Conservation (phyloP, 1,140 invertebrate species). For the Ruditapes philippinarum region DNA sequence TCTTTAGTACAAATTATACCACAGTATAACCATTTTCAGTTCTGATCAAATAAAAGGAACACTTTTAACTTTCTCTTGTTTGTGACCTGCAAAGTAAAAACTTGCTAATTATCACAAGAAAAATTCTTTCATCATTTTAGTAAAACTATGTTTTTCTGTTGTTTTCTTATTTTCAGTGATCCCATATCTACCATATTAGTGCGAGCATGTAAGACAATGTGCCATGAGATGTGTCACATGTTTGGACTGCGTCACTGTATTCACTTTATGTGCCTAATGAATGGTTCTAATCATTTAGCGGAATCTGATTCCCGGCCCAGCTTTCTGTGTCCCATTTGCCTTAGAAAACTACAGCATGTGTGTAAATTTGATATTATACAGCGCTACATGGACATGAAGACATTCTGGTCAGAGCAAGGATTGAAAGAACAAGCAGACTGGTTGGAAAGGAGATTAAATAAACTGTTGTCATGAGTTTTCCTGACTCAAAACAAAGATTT, state of each 20-base stretch:
- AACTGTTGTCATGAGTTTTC: neutral
- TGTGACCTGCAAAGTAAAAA: no score
- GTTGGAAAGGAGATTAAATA: conserved; percentile 65
- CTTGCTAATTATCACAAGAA: no score
- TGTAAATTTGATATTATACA: conserved; percentile 74
- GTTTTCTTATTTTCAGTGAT: conserved; percentile 31
- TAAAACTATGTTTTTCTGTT: no score
- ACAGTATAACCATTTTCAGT: no score
- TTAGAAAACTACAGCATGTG: conserved; percentile 75
- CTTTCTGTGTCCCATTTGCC: conserved; percentile 79
- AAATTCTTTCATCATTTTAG: no score
- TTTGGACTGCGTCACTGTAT: conserved; percentile 79
- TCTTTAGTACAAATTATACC: no score
- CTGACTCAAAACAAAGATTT: no score
- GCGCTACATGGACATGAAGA: conserved; percentile 72
- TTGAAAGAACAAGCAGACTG: conserved; percentile 58
- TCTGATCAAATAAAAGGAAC: no score
- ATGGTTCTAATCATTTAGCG: conserved; percentile 75
- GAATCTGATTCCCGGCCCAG: conserved; percentile 71
- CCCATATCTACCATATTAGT: conserved; percentile 25
- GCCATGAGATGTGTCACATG: conserved; percentile 80
- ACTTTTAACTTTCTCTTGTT: no score
- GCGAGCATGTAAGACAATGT: conserved; percentile 75
- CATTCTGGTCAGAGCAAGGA: conserved; percentile 68
- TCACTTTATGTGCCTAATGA: conserved; percentile 79